Evolutionary conservation across 2,113 vertebrate species (phyloP), one percentile per base, ranked within the genome.

Genomic region (Cichladusa arquata): DNA sequence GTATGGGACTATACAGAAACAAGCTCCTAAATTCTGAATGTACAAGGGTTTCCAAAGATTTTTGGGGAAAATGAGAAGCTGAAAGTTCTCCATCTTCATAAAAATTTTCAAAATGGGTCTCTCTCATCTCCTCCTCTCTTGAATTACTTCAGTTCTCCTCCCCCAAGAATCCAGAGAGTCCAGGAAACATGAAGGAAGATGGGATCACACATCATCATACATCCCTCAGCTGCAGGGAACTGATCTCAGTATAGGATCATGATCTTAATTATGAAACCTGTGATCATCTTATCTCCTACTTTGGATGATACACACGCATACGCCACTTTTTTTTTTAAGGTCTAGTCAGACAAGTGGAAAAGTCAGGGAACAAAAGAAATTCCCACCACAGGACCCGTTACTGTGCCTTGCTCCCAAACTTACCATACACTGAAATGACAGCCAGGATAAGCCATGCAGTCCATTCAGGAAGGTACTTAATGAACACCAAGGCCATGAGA

Each of bases 401-500:
- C 20, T 51, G 42, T 62, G 66, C 33, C 56, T 96, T 76, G 47
- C 62, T 88, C 64, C 83, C 81, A 65, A 72, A 88, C 98, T 98
- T 97, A 99, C 99, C 99, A 67, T 99, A 99, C 91, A 99, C 98
- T 25, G 99, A 99, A 95, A 99, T 99, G 91, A 99, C 99, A 56
- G 99, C 99, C 92, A 99, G 96, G 95, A 99, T 99, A 96, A 99
- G 99, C 99, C 99, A 99, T 0, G 99, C 99, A 22, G 99, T 99
- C 99, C 99, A 99, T 89, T 99, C 99, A 8, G 99, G 99, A 89
- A 99, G 99, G 95, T 99, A 99, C 95, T 99, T 99, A 96, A 99
- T 99, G 97, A 99, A 99, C 61, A 99, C 99, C 95, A 99, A 98
- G 40, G 99, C 99, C 99, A 99, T 99, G 95, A 99, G 98, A 94